Evolutionary conservation across 2,888 invertebrate species (phyloP), one percentile per base, ranked within the genome.

Genomic region (Phanerotoma sp.): DNA sequence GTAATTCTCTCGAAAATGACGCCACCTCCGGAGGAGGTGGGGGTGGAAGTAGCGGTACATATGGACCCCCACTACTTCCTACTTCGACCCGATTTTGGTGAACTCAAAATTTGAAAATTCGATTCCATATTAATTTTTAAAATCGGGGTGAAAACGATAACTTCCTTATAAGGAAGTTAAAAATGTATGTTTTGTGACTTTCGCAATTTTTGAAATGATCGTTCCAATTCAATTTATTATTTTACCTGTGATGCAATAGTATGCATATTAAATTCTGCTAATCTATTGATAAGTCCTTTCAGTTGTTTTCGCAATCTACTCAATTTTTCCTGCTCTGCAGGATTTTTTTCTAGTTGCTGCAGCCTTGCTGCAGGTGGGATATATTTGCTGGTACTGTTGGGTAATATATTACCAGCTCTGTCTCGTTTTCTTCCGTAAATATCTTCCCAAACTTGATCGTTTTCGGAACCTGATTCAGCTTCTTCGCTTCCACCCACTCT

Each of bases 401-500:
- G 79, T 40, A 95, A 79, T 62, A 96, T 74, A 72, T 89, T 87
- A 3, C 96, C 96, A 64, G 88, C 82, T 67, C 86, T 85, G 71
- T 90, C 89, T 63, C 93, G 82, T 64, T 88, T 83, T 56, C 96
- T 82, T 0, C 96, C 96, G 78, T 97, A 96, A 72, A 97, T 96
- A 79, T 97, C 96, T 80, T 96, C 93, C 87, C 88, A 89, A 7
- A 75, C 70, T 15, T n/a, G n/a, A n/a, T n/a, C n/a, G n/a, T 28
- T 51, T 33, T 75, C 75, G 11, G 18, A 20, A 22, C 15, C 16
- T 13, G 11, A 25, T 21, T 44, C 15, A 22, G 9, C 15, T 15
- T 46, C 9, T 33, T 46, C 22, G 9, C 7, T 11, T 13, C 13
- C 30, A 30, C 13, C 10, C 6, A 11, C 16, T n/a, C 7, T 20